Evolutionary conservation across 1,140 invertebrate species (phyloP).

Genomic region (Aphaenogaster floridana): DNA sequence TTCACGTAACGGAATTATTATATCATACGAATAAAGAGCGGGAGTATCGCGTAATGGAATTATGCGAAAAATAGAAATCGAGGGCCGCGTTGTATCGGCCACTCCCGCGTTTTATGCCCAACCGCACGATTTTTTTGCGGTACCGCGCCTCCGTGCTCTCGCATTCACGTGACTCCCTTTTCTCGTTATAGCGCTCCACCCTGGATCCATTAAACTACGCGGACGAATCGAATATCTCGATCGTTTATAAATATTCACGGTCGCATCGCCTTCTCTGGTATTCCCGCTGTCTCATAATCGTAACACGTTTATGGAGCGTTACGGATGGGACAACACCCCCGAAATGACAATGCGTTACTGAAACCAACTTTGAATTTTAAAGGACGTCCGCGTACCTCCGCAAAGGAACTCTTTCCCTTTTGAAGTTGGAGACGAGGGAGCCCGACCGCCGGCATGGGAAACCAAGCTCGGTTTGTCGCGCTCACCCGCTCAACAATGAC

Average conservation of each 20-base stretch:
- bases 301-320: conserved; percentile 38
- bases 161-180: not conserved
- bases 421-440: not conserved
- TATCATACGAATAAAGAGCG: not conserved
- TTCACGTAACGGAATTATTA: conserved; percentile 39
- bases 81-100: not conserved
- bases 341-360: conserved; percentile 15
- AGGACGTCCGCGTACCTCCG: conserved; percentile 28
- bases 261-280: not conserved
- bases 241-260: not conserved
- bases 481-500: conserved; percentile 51
- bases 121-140: conserved; percentile 34
- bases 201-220: not conserved
- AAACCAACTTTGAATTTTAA: conserved; percentile 63
- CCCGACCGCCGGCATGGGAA: conserved; percentile 50
- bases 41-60: conserved; percentile 16
- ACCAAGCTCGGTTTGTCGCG: conserved; percentile 59
- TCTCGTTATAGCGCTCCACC: not conserved
- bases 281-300: not conserved
- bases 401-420: conserved; percentile 40
- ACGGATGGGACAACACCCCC: not conserved
- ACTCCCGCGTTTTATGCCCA: conserved; percentile 4
- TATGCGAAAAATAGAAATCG: conserved; percentile 38
- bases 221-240: not conserved
- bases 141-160: not conserved